These are phyloP conservation scores for Danaus plexippus DNA, from an alignment of 1,140 invertebrate genomes.

Conservation along the genomic window DNA sequence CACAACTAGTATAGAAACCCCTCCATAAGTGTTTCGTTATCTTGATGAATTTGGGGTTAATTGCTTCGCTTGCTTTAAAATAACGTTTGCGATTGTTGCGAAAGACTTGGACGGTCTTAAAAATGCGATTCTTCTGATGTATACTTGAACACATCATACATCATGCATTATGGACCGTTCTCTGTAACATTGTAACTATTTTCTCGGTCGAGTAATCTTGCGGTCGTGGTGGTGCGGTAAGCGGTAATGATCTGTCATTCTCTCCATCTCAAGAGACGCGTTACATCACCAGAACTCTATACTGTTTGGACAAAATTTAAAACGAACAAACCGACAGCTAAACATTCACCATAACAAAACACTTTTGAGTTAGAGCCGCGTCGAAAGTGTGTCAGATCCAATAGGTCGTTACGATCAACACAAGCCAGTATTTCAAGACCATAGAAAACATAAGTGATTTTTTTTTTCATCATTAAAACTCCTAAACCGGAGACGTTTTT, in stretches of 20 bases:
- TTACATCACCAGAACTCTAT: slow-evolving; percentile 45
- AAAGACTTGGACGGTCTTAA: slow-evolving; percentile 1
- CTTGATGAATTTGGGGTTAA: slow-evolving; percentile 48
- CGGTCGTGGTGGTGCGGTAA: slow-evolving; percentile 7
- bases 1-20: slow-evolving; percentile 13
- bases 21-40: slow-evolving; percentile 23
- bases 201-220: too few species aligned
- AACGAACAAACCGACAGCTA: slow-evolving; percentile 50
- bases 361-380: slow-evolving; percentile 16
- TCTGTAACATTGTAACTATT: too few species aligned
- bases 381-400: slow-evolving; percentile 41
- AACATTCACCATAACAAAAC: slow-evolving; percentile 31
- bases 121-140: too few species aligned
- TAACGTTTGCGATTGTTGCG: slow-evolving; percentile 51
- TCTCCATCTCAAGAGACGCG: slow-evolving; percentile 12
- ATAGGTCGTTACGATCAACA: slow-evolving; percentile 39
- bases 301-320: slow-evolving; percentile 25
- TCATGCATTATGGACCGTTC: too few species aligned
- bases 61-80: slow-evolving; percentile 41
- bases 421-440: slow-evolving; percentile 28
- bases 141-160: too few species aligned
- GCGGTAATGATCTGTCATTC: slow-evolving; percentile 9
- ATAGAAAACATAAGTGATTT: slow-evolving; percentile 43
- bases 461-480: slow-evolving; percentile 37
- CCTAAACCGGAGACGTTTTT: slow-evolving; percentile 27